Percentiles rank a stretch among this genome's conserved stretches.
These are phyloP conservation scores for Tetramorium alpestre DNA, from an alignment of 1,140 invertebrate species.

Conservation along the genomic window DNA sequence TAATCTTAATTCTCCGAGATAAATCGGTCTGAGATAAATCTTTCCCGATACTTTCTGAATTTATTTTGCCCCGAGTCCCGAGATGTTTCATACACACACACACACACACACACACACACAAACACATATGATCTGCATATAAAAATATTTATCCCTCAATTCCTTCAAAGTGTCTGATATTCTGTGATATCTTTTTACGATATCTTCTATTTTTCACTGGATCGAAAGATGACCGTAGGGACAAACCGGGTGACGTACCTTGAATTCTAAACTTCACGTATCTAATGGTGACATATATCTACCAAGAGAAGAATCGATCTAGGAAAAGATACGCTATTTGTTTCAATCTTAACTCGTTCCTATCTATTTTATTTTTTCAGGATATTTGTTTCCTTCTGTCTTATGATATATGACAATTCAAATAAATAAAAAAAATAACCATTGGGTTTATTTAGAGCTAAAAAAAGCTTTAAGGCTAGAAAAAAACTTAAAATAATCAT, in stretches of 20 bases:
- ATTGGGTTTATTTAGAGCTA: not conserved
- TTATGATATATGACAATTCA: not conserved
- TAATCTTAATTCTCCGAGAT: conserved; percentile 6
- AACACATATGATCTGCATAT: not conserved
- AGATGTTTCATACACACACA: not conserved
- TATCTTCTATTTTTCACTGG: not conserved
- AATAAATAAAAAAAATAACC: not conserved
- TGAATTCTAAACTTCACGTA: not conserved
- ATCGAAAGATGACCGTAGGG: not conserved
- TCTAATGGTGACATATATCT: not conserved
- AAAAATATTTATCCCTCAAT: not conserved
- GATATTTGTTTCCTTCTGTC: not conserved
- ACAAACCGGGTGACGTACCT: not conserved
- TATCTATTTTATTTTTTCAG: not conserved
- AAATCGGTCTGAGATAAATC: not conserved
- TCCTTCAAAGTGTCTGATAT: not conserved
- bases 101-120: not conserved
- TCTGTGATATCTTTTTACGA: not conserved
- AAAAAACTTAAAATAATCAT: conserved; percentile 12
- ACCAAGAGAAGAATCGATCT: not conserved
- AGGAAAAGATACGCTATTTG: not conserved
- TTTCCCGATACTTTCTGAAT: not conserved
- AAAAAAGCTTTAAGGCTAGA: too few species aligned
- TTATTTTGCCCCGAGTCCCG: not conserved
- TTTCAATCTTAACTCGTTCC: not conserved